Evolutionary conservation across 2,797 vertebrate species (phyloP).

Genomic region (Tapera naevia): DNA sequence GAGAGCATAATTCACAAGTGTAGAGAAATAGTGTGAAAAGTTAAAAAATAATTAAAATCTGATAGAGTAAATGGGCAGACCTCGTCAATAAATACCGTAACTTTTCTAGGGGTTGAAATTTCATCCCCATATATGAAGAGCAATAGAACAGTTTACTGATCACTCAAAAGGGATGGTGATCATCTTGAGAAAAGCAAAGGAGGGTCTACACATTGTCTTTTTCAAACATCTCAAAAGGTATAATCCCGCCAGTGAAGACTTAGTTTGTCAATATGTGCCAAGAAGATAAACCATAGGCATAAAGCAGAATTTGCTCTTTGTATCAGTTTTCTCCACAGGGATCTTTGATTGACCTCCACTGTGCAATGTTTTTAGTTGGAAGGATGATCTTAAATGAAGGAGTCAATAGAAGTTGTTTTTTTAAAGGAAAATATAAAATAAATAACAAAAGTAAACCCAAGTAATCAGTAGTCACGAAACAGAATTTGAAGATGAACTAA

Average conservation of each 20-base stretch:
- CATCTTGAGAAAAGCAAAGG: not conserved
- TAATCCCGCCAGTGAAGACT: not conserved
- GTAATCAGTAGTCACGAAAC: not conserved
- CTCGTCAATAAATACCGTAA: not conserved
- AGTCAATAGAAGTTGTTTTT: not conserved
- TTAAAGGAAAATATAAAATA: not conserved
- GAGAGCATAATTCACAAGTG: not conserved
- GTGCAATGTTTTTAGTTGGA: not conserved
- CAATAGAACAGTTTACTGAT: not conserved
- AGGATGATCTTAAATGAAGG: not conserved
- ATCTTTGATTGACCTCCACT: not conserved
- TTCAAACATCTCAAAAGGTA: not conserved
- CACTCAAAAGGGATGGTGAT: not conserved
- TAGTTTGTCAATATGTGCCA: not conserved
- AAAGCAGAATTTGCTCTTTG: not conserved
- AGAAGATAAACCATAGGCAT: not conserved
- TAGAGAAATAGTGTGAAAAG: not conserved
- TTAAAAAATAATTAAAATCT: not conserved
- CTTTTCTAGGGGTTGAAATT: not conserved
- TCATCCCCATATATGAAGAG: not conserved
- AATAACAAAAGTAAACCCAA: not conserved
- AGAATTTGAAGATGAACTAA: not conserved
- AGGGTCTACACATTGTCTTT: not conserved
- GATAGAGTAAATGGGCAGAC: not conserved
- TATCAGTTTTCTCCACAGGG: not conserved